phyloP scores from a whole-genome alignment of 2,113 vertebrate genomes.

The Heterotis niloticus region DNA sequence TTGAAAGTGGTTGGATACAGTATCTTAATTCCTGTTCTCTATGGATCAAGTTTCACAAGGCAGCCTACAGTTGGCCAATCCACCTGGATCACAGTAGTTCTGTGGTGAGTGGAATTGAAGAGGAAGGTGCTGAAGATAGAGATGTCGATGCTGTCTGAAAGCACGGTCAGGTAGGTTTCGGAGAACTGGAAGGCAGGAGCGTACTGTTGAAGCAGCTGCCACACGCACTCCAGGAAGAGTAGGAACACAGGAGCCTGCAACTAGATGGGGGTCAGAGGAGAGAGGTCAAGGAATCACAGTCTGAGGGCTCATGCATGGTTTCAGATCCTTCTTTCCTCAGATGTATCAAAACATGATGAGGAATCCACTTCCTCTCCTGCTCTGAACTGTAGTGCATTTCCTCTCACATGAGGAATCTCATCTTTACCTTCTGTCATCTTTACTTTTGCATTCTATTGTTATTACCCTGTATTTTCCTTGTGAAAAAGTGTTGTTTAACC shows the following conservation, averaged over 20 bases:
- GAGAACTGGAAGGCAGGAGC: conserved; percentile 80
- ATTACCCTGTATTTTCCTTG: too few relatives aligned
- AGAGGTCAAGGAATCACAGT: not conserved
- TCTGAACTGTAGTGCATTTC: not conserved
- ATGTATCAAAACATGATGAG: not conserved
- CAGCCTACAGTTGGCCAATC: too few relatives aligned
- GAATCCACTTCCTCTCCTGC: not conserved
- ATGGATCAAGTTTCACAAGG: too few relatives aligned
- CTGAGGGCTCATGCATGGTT: not conserved
- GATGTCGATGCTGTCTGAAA: conserved; percentile 80
- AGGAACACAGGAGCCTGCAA: conserved; percentile 74
- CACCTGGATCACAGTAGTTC: conserved; percentile 63
- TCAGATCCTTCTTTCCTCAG: not conserved
- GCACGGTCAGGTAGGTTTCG: conserved; percentile 82
- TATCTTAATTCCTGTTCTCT: too few relatives aligned
- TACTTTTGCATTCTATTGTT: too few relatives aligned
- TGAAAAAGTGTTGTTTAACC: too few relatives aligned
- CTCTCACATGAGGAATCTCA: not conserved
- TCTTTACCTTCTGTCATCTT: too few relatives aligned
- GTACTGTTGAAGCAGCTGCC: conserved; percentile 78
- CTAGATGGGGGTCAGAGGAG: conserved; percentile 1
- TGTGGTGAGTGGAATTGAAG: conserved; percentile 77
- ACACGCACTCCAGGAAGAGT: conserved; percentile 81
- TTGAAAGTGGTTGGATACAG: too few relatives aligned
- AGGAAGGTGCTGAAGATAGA: conserved; percentile 86